Evolutionary conservation across 2,113 vertebrate species (phyloP).

Genomic region (Dipodomys merriami): DNA sequence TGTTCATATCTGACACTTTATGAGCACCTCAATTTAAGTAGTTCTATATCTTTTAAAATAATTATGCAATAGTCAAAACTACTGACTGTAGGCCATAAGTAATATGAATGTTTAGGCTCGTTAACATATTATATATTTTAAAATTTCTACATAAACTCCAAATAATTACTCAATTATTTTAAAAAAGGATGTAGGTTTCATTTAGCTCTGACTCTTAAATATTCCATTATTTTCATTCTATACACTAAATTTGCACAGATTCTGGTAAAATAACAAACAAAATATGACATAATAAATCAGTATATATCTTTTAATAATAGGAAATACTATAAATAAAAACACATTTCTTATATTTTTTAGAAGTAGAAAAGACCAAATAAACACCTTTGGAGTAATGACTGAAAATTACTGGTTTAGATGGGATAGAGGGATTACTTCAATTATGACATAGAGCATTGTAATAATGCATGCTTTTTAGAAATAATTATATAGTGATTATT

Average conservation of each 20-base stretch:
- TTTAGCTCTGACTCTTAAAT: slow-evolving; percentile 27
- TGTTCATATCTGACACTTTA: slow-evolving; percentile 15
- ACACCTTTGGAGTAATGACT: slow-evolving; percentile 80
- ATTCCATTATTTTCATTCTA: slow-evolving; percentile 19
- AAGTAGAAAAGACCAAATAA: slow-evolving; percentile 76
- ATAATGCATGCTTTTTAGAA: slow-evolving; percentile 79
- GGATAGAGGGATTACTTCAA: slow-evolving; percentile 78
- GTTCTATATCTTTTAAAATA: slow-evolving; percentile 53
- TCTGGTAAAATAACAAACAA: slow-evolving; percentile 34
- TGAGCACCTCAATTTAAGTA: slow-evolving; percentile 29
- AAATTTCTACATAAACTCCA: slow-evolving; percentile 58
- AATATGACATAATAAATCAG: slow-evolving; percentile 67
- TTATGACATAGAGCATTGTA: slow-evolving; percentile 81
- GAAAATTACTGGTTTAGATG: slow-evolving; percentile 80
- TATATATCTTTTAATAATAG: slow-evolving; percentile 54
- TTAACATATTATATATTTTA: slow-evolving; percentile 9
- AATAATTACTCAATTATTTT: slow-evolving; percentile 55
- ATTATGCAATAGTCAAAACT: slow-evolving; percentile 54
- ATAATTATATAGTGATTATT: slow-evolving; percentile 83
- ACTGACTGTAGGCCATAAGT: slow-evolving; percentile 4
- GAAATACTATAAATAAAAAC: slow-evolving; percentile 70
- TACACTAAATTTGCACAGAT: slow-evolving; percentile 27
- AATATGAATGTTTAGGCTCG: not conserved
- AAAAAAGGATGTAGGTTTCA: slow-evolving; percentile 8
- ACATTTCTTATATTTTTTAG: slow-evolving; percentile 70